Conservation (phyloP, 2,113 vertebrate genomes). For the Pimephales promelas region DNA sequence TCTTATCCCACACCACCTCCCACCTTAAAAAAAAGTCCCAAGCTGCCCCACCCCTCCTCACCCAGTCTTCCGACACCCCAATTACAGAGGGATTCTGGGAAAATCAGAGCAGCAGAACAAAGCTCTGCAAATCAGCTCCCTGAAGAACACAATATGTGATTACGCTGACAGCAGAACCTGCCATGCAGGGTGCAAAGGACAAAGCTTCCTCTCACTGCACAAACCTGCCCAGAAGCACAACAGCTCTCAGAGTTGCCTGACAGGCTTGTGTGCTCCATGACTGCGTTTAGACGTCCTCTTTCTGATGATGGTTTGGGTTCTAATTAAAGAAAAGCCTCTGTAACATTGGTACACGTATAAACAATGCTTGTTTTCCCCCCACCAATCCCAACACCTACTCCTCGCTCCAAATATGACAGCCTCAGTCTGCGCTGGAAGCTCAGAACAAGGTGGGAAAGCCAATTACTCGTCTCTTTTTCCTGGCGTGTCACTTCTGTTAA, state of each 20-base stretch:
- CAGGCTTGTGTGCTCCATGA: slow-evolving; percentile 22
- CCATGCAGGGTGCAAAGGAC: slow-evolving; percentile 42
- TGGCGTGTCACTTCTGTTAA: slow-evolving; percentile 46
- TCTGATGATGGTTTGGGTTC: slow-evolving; percentile 8
- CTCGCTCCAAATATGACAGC: slow-evolving; percentile 36
- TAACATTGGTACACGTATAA: slow-evolving; percentile 29
- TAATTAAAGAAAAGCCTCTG: slow-evolving; percentile 6
- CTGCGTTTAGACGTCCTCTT: neutral
- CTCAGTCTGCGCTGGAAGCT: slow-evolving; percentile 32
- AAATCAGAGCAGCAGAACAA: slow-evolving; percentile 57
- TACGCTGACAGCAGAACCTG: slow-evolving; percentile 46
- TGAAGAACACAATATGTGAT: slow-evolving; percentile 46
- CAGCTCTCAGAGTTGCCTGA: neutral
- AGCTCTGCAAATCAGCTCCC: slow-evolving; percentile 61
- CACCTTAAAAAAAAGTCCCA: slow-evolving; percentile 19
- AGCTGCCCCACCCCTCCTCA: slow-evolving; percentile 23
- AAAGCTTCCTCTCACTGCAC: slow-evolving; percentile 20
- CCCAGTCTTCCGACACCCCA: slow-evolving; percentile 44
- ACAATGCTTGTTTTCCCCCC: slow-evolving; percentile 34
- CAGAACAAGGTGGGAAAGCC: slow-evolving; percentile 55
- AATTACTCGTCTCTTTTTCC: slow-evolving; percentile 56
- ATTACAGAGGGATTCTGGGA: slow-evolving; percentile 51
- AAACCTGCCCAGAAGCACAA: slow-evolving; percentile 41
- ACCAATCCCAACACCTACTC: slow-evolving; percentile 31
- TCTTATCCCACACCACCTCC: neutral